These are phyloP conservation scores for Pseudomyrmex concolor DNA, from an alignment of 1,140 invertebrate species.

Conservation along the genomic window DNA sequence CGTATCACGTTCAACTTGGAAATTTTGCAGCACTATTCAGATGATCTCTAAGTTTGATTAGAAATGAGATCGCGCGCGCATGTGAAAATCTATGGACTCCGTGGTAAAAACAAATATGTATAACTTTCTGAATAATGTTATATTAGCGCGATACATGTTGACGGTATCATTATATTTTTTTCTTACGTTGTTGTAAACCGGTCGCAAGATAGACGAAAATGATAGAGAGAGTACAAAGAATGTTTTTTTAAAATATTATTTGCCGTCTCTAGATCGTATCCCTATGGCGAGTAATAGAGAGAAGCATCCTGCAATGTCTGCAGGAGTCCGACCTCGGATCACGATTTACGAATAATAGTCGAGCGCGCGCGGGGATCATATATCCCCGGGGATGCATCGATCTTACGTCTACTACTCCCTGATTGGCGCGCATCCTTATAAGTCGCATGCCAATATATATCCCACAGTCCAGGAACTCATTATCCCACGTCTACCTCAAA, in stretches of 20 bases:
- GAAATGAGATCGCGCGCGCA: background rate
- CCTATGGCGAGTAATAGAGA: constrained; percentile 58
- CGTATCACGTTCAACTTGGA: constrained; percentile 9
- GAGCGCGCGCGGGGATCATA: constrained; percentile 40
- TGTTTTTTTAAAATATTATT: constrained; percentile 56
- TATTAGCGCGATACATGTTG: constrained; percentile 25
- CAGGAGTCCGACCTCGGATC: constrained; percentile 66
- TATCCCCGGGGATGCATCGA: constrained; percentile 68
- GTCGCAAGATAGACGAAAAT: constrained; percentile 19
- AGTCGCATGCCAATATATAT: constrained; percentile 63
- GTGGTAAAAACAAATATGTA: background rate
- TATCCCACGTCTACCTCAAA: constrained; percentile 63
- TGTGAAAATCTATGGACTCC: background rate
- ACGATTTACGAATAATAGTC: constrained; percentile 72
- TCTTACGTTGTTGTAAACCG: background rate
- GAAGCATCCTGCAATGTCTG: constrained; percentile 30
- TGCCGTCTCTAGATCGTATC: constrained; percentile 63
- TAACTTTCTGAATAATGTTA: constrained; percentile 11
- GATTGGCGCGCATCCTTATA: constrained; percentile 71
- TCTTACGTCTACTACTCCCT: constrained; percentile 51
- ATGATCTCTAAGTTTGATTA: no score
- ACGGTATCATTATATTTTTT: constrained; percentile 21
- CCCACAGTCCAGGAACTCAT: constrained; percentile 66
- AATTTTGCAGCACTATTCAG: background rate
- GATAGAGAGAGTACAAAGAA: constrained; percentile 36